Base-by-base conservation (phyloP, 2,888 invertebrate species). In the Sinopyrophorus schimmeli region DNA sequence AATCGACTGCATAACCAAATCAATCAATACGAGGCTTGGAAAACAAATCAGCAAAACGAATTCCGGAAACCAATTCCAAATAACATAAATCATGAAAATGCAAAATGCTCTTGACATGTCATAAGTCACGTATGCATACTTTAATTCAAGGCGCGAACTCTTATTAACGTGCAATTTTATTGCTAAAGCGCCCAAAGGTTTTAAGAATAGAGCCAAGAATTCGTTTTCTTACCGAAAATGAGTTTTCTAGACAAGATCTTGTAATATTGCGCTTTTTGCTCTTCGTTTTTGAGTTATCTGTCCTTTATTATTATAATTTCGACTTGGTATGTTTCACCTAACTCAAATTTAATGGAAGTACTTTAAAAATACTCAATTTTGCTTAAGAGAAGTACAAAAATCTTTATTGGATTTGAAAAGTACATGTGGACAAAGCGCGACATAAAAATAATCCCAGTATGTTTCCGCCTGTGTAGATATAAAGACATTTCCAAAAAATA, bases 11-110 rank as follows among this genome's bases (percentile, higher is more conserved):
- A 59, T 54, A 58, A 56, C 57, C 52, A 54, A 65, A 67, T 67
- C 68, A 67, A 67, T 67, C 67, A 66, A 66, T 66, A 65, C 56
- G 47, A 48, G 41, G 52, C 49, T 55, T 58, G 57, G 61, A 62
- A 67, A 67, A 66, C 68, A 69, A 70, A 69, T 69, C 68, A 65
- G 62, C 63, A 64, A 64, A 67, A 62, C 60, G 66, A 64, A 66
- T 66, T 65, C 65, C 66, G 63, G 65, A 70, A 70, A 68, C 68
- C 69, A 71, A 71, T 71, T 70, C 68, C 69, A 65, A 66, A 66
- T 63, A 67, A 66, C 69, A 71, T 71, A 71, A 71, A 71, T 71
- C 69, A 70, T 55, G 42, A 48, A 58, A 66, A 69, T 68, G 68
- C 68, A 69, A 71, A 71, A 67, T 65, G 69, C 61, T 66, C 61